Base-by-base conservation (phyloP, 2,113 vertebrate genomes). In the Ctenomys sociabilis region DNA sequence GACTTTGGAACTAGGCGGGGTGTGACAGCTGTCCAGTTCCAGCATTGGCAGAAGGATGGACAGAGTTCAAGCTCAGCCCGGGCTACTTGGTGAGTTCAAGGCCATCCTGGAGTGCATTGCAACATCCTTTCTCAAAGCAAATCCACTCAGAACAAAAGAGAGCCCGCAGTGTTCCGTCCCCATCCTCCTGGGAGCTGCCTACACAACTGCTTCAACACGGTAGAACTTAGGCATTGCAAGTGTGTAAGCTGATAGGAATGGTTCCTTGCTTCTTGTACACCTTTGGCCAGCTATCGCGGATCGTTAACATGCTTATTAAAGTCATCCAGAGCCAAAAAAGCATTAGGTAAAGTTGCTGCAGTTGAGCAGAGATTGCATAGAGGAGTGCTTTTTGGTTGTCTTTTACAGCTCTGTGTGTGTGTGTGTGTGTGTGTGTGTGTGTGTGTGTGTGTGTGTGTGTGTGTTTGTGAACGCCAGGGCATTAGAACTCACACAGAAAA, bases 181-280 rank as follows among this genome's bases (percentile, higher is more conserved):
- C 9, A 7, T 40, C 37, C 21, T 19, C n/a, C 68, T 8, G 1
- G 19, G n/a, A 72, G 68, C 68, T 70, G 5, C 68, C n/a, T 1
- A 22, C 21, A 7, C n/a, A 21, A 37, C 35, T 37, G 17, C 68
- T 72, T 72, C 22, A 19, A 37, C 16, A 17, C 16, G 9, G 21
- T 37, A 7, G 3, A 22, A 9, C 17, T 37, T 72, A 24, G 19
- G 2, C 10, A 13, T 3, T 26, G 37, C 37, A 24, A 24, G 37
- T 7, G 22, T 43, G 37, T 24, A 11, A 73, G 72, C 72, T 26
- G 22, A 43, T 43, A 4, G 1, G 22, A 5, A 24, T 1, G 21
- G 3, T 43, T 26, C 11, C 5, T 2, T 26, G 24, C 19, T 11
- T 19, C 2, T 10, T 12, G 8, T 24, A 9, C 9, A 2, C 10